Conservation (phyloP, 2,797 vertebrate species). For the Atherinosoma microstoma region DNA sequence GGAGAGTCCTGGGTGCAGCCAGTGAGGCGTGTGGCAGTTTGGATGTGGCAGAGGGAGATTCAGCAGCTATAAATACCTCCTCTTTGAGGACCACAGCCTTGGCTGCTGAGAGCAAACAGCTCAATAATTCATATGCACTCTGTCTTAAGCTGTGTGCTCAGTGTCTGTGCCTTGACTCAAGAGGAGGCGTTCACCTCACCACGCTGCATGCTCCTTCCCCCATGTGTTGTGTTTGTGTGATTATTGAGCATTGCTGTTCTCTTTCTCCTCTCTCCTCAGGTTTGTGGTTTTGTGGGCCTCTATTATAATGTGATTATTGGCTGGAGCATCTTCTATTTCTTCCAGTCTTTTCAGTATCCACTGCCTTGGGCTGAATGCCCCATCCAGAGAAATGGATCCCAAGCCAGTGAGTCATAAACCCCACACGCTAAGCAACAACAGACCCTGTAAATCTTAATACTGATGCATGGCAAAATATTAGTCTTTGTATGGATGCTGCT, state of each 20-base stretch:
- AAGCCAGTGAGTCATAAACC: conserved; percentile 84
- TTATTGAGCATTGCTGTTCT: conserved; percentile 10
- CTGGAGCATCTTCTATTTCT: conserved; percentile 98
- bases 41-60: conserved; percentile 61
- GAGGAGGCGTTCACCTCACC: conserved; percentile 20
- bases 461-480: conserved; percentile 6
- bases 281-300: conserved; percentile 93
- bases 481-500: background rate
- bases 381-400: conserved; percentile 86
- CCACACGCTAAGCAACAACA: conserved; percentile 1
- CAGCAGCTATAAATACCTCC: conserved; percentile 83
- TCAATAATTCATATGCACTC: conserved; percentile 84
- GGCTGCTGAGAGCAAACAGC: conserved; percentile 75
- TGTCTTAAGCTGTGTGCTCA: conserved; percentile 58
- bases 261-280: conserved; percentile 48
- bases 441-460: background rate
- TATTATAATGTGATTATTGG: conserved; percentile 97
- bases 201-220: conserved; percentile 13
- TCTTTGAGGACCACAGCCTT: conserved; percentile 59
- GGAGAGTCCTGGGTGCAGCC: conserved; percentile 37
- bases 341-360: conserved; percentile 95
- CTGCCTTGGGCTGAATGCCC: conserved; percentile 96
- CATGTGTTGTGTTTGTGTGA: conserved; percentile 8
- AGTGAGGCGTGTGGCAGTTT: conserved; percentile 58
- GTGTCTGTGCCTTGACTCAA: conserved; percentile 28